Percentiles rank a stretch among this genome's conserved stretches.
phyloP scores from a whole-genome alignment of 1,140 invertebrate species.

The Gonioctena quinquepunctata region DNA sequence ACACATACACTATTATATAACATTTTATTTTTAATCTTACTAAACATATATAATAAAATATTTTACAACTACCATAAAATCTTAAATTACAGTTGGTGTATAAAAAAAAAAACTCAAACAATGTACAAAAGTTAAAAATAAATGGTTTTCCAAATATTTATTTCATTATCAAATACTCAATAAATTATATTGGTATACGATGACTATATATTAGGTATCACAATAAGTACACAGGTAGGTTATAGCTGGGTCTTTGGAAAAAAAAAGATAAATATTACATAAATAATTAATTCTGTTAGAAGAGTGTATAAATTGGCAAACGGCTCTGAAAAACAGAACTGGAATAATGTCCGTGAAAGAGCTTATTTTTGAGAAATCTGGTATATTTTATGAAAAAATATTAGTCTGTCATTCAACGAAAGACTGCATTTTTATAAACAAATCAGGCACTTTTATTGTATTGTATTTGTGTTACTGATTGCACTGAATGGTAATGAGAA shows the following conservation, averaged over 20 bases:
- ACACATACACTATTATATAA: no score
- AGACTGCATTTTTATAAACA: not conserved
- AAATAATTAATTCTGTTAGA: not conserved
- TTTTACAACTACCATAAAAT: no score
- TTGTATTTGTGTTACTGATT: no score
- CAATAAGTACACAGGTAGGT: not conserved
- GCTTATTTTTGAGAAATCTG: not conserved
- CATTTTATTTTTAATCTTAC: no score
- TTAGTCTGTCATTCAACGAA: not conserved
- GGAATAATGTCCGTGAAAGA: no score
- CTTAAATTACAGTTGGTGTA: not conserved
- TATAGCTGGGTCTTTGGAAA: not conserved
- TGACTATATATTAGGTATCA: conserved; percentile 9
- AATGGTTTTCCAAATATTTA: not conserved
- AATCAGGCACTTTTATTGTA: not conserved
- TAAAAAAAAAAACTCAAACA: not conserved
- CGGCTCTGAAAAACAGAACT: no score
- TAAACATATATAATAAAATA: no score
- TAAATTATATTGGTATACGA: not conserved
- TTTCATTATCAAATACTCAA: not conserved
- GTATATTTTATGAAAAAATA: not conserved
- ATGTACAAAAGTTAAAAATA: conserved; percentile 15
- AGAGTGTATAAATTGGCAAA: not conserved
- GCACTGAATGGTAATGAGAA: no score
- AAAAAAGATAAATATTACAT: not conserved